These are phyloP conservation scores for Pavo muticus DNA, from an alignment of 2,113 vertebrate genomes.

Conservation along the genomic window DNA sequence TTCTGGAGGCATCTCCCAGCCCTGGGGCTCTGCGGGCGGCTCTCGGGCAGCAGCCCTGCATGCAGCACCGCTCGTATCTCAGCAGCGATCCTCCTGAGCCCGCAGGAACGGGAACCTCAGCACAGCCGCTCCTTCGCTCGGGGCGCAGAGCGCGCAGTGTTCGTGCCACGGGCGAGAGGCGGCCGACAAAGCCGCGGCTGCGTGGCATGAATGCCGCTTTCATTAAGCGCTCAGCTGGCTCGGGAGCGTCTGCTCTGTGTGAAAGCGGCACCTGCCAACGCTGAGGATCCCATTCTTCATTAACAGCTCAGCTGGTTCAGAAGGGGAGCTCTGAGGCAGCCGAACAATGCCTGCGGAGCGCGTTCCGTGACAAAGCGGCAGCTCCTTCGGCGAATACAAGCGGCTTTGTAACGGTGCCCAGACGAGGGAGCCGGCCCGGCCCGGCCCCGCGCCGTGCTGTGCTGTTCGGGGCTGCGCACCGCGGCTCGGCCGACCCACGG, in stretches of 20 bases:
- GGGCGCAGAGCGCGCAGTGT: neutral
- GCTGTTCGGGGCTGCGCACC: neutral
- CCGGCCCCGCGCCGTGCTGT: too few species aligned
- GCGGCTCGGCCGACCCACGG: neutral
- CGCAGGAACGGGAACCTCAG: neutral
- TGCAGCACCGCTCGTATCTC: neutral
- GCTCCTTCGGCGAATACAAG: constrained; percentile 40
- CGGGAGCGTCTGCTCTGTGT: neutral
- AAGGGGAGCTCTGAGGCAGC: constrained; percentile 37
- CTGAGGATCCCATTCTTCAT: constrained; percentile 1
- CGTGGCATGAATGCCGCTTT: neutral
- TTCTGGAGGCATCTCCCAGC: neutral
- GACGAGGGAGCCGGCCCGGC: neutral
- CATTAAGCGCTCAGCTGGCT: neutral
- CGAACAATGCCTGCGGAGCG: constrained; percentile 56
- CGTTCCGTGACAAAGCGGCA: constrained; percentile 44
- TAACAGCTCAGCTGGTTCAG: constrained; percentile 26
- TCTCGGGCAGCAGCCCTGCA: neutral
- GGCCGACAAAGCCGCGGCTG: neutral
- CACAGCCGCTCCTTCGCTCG: rapidly evolving
- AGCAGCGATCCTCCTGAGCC: rapidly evolving
- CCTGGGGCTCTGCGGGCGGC: neutral
- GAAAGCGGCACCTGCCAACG: constrained; percentile 54
- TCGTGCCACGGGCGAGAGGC: neutral
- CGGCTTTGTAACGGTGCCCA: constrained; percentile 60